Percentiles rank a stretch among this genome's conserved stretches.
Conservation (phyloP, 2,888 invertebrate species). For the Conops quadrifasciatus region DNA sequence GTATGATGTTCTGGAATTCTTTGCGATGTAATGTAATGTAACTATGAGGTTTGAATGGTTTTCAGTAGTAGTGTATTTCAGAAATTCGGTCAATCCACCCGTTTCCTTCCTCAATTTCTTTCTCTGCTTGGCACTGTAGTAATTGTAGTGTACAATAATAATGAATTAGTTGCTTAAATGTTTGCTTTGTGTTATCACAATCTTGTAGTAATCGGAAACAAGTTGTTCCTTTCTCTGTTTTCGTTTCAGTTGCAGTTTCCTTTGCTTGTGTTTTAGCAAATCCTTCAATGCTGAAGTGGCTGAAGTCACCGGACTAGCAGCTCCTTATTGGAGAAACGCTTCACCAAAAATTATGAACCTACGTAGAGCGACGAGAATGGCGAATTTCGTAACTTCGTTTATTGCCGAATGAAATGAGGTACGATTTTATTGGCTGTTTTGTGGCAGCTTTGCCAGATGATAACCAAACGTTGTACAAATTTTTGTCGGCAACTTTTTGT, state of each 20-base stretch:
- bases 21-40: background rate
- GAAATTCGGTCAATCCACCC: constrained; percentile 5
- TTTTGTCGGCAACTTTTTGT: no score
- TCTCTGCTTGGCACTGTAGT: constrained; percentile 26
- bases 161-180: background rate
- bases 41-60: constrained; percentile 33
- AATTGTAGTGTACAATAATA: background rate
- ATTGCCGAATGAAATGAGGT: no score
- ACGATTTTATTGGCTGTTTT: no score
- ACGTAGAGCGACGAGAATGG: no score
- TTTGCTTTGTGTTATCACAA: constrained; percentile 24
- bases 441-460: no score
- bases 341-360: no score
- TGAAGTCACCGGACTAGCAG: no score
- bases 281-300: no score
- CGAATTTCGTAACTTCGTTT: no score
- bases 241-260: background rate
- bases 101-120: background rate
- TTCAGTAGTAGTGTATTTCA: constrained; percentile 14
- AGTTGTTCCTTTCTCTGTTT: background rate
- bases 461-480: no score
- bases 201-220: background rate
- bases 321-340: no score
- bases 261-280: background rate
- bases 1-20: background rate